These are phyloP conservation scores for Epistrophella euchroma DNA, from an alignment of 2,888 invertebrate genomes.

Conservation along the genomic window DNA sequence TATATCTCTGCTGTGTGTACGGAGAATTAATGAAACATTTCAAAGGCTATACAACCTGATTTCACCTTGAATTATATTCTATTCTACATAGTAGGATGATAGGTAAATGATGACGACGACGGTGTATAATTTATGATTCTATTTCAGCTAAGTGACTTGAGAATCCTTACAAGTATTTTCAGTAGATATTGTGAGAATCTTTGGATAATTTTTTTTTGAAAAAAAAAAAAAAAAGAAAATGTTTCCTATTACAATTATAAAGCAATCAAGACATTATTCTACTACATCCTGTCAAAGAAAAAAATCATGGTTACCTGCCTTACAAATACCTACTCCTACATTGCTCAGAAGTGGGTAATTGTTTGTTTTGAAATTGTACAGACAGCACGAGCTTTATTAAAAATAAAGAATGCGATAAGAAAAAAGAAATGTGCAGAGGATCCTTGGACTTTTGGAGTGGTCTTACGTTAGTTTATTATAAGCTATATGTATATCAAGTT, in stretches of 20 bases:
- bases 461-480: neutral
- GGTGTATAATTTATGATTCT: constrained; percentile 33
- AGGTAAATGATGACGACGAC: neutral
- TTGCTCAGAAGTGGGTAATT: constrained; percentile 4
- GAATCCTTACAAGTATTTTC: constrained; percentile 12
- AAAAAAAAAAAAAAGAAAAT: too few relatives aligned
- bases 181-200: neutral
- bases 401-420: neutral
- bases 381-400: constrained; percentile 12
- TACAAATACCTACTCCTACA: neutral
- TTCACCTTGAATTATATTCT: constrained; percentile 28
- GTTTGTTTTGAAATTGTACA: constrained; percentile 17
- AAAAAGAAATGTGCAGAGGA: neutral
- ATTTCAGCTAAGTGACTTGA: constrained; percentile 11
- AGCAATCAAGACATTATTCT: constrained; percentile 29
- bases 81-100: neutral
- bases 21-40: constrained; percentile 19
- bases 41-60: constrained; percentile 6
- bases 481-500: neutral
- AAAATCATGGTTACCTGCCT: constrained; percentile 7
- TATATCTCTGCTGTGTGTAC: neutral
- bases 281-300: constrained; percentile 16
- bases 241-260: constrained; percentile 29
- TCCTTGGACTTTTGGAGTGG: constrained; percentile 18
- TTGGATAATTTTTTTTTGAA: neutral